Conservation (phyloP, 2,888 invertebrate species). For the Liopterus haemorrhoidalis region DNA sequence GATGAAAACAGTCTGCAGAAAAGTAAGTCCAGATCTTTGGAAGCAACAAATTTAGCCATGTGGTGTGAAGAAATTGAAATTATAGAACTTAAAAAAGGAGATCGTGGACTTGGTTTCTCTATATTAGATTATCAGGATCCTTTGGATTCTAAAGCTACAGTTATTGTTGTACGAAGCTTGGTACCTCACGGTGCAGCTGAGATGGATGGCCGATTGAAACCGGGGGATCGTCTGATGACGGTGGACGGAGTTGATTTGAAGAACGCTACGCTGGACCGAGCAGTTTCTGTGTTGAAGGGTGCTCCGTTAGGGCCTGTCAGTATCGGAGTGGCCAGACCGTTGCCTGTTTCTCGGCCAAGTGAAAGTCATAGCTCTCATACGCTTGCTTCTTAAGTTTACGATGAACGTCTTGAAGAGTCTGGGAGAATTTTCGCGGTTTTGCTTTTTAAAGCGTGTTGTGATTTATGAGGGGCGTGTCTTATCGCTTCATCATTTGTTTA, state of each 20-base stretch:
- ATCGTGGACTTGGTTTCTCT: conserved; percentile 95
- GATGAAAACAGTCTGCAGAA: conserved; percentile 61
- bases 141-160: conserved; percentile 87
- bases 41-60: conserved; percentile 93
- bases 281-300: conserved; percentile 92
- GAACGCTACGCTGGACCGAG: conserved; percentile 88
- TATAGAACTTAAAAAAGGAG: conserved; percentile 87
- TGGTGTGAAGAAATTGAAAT: conserved; percentile 93
- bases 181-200: conserved; percentile 99
- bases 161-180: conserved; percentile 93
- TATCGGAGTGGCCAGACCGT: conserved; percentile 86
- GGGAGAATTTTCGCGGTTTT: too few species aligned
- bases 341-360: conserved; percentile 47
- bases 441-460: too few species aligned
- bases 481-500: too few species aligned
- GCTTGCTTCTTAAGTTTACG: conserved; percentile 27
- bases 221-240: conserved; percentile 88
- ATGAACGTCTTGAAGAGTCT: too few species aligned
- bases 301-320: conserved; percentile 84
- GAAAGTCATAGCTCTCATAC: conserved; percentile 31
- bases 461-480: too few species aligned
- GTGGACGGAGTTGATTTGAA: conserved; percentile 88
- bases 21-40: conserved; percentile 81
- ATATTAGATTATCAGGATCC: conserved; percentile 98
- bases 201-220: conserved; percentile 86